These are phyloP conservation scores for Thymelicus lineola DNA, from an alignment of 2,888 invertebrate genomes.

Conservation along the genomic window DNA sequence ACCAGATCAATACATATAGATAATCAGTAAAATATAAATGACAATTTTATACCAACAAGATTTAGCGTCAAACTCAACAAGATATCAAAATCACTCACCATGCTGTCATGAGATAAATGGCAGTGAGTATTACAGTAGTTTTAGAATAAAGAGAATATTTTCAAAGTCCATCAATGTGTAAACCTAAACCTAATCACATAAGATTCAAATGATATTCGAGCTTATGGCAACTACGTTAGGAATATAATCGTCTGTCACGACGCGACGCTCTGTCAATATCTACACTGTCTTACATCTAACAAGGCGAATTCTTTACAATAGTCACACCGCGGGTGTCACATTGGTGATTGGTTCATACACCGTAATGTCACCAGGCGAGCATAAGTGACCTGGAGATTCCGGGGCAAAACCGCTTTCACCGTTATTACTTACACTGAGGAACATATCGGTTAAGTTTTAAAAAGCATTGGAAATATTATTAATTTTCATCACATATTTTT, in stretches of 20 bases:
- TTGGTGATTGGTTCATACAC: no score
- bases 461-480: constrained; percentile 11
- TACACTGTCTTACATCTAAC: constrained; percentile 35
- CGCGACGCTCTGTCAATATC: constrained; percentile 42
- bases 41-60: background rate
- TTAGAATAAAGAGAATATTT: constrained; percentile 9
- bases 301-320: constrained; percentile 25
- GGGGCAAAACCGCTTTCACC: background rate
- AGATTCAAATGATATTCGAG: constrained; percentile 46
- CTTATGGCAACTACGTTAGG: constrained; percentile 54
- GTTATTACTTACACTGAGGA: constrained; percentile 1
- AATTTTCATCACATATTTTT: constrained; percentile 6
- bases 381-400: constrained; percentile 9
- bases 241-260: constrained; percentile 43
- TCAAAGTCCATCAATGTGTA: constrained; percentile 11
- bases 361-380: background rate
- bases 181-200: constrained; percentile 29
- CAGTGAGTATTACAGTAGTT: constrained; percentile 22
- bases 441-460: constrained; percentile 5
- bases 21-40: background rate
- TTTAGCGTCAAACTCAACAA: background rate
- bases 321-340: constrained; percentile 1
- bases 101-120: constrained; percentile 5
- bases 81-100: background rate
- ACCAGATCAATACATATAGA: background rate